phyloP scores from a whole-genome alignment of 2,888 invertebrate species.

The Pantelozetes paolii region DNA sequence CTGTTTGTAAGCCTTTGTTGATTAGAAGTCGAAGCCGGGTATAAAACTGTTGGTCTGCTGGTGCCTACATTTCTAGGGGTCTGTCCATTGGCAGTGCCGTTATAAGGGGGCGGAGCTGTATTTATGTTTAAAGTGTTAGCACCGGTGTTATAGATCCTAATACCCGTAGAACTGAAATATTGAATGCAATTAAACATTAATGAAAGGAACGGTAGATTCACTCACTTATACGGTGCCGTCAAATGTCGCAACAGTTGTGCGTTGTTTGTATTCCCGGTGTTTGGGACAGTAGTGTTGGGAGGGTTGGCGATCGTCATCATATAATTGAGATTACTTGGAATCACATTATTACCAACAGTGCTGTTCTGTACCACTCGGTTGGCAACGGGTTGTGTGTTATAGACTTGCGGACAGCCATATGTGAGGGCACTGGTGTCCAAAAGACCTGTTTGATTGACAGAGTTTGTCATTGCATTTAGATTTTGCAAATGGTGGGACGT shows the following conservation, averaged over 20 bases:
- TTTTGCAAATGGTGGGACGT: neutral
- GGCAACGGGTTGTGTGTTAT: neutral
- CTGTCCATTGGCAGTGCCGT: no score
- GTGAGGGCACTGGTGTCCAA: no score
- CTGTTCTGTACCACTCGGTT: neutral
- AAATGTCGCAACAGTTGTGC: neutral
- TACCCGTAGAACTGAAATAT: no score
- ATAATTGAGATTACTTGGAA: no score
- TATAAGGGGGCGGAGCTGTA: no score
- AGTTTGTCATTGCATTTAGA: neutral
- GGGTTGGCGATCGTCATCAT: neutral
- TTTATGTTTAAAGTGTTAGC: no score
- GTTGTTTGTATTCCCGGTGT: neutral
- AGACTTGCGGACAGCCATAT: slow-evolving; percentile 3
- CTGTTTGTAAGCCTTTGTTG: no score
- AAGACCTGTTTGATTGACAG: slow-evolving; percentile 14
- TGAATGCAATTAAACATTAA: no score
- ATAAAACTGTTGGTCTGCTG: neutral
- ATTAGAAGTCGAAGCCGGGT: neutral
- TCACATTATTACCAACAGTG: neutral
- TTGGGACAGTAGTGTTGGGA: neutral
- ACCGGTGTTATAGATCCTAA: no score
- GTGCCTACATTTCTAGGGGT: neutral
- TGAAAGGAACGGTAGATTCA: no score
- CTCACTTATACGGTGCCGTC: no score